Conservation (phyloP, 2,888 invertebrate genomes). For the Acanthoscelides obtectus region DNA sequence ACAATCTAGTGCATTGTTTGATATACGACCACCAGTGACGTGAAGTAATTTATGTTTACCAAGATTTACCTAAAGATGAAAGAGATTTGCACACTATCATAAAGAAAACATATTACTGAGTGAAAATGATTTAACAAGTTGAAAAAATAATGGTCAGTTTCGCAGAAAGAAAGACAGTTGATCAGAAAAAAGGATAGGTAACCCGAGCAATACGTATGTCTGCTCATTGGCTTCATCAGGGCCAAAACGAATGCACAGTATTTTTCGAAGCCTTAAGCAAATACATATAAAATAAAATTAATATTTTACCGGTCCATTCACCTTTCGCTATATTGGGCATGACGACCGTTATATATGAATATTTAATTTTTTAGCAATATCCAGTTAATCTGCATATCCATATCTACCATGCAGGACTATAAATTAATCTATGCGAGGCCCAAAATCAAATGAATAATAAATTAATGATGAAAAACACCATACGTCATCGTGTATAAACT, state of each 20-base stretch:
- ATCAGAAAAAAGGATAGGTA: too few species aligned
- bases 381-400: not conserved
- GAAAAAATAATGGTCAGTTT: too few species aligned
- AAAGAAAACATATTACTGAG: too few species aligned
- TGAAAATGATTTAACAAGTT: too few species aligned
- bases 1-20: not conserved
- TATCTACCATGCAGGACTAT: not conserved
- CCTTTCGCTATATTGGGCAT: not conserved
- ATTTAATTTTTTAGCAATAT: not conserved
- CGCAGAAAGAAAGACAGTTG: too few species aligned
- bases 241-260: too few species aligned
- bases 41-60: not conserved
- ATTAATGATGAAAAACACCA: not conserved
- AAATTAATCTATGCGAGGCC: not conserved
- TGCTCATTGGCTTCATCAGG: too few species aligned
- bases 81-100: too few species aligned
- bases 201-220: too few species aligned
- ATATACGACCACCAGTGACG: not conserved
- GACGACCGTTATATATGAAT: not conserved
- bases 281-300: too few species aligned
- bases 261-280: too few species aligned
- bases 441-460: not conserved
- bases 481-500: not conserved
- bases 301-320: not conserved
- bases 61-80: too few species aligned